A percentile compares a stretch with the other conserved stretches of the same genome.
phyloP scores from a whole-genome alignment of 2,797 vertebrate genomes.

The Malacoctenus gilli region DNA sequence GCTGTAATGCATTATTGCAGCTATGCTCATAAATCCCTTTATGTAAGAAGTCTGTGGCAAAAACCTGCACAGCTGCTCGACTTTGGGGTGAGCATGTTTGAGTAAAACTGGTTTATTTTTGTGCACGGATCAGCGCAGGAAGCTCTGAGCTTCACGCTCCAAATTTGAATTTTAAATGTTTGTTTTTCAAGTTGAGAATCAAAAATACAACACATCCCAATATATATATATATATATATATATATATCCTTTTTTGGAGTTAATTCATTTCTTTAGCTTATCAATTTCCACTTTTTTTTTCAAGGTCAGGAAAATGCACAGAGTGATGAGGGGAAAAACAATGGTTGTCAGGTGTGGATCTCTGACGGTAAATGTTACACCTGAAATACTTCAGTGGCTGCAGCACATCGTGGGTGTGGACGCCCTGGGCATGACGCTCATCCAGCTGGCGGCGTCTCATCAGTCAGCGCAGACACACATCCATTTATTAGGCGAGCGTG shows the following conservation, averaged over 20 bases:
- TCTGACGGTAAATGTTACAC: not conserved
- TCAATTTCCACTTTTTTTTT: too few species aligned
- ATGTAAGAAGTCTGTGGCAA: conserved; percentile 43
- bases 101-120: not conserved
- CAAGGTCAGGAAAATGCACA: too few species aligned
- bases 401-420: not conserved
- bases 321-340: not conserved
- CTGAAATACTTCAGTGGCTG: not conserved
- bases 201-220: too few species aligned
- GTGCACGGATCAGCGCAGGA: conserved; percentile 7
- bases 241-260: too few species aligned
- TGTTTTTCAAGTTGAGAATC: too few species aligned
- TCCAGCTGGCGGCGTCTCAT: conserved; percentile 8
- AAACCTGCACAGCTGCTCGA: conserved; percentile 42
- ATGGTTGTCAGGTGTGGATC: not conserved
- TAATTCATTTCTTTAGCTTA: too few species aligned
- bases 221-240: too few species aligned
- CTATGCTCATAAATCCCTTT: conserved; percentile 47
- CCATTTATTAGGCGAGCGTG: conserved; percentile 15
- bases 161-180: not conserved
- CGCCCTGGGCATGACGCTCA: conserved; percentile 1
- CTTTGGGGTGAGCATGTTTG: conserved; percentile 13
- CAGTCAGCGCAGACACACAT: conserved; percentile 22
- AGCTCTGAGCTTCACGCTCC: not conserved
- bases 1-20: conserved; percentile 24